A percentile compares a stretch with the other conserved stretches of the same genome.
Evolutionary conservation across 2,888 invertebrate genomes (phyloP).

Genomic region (Calephelis perditalis): DNA sequence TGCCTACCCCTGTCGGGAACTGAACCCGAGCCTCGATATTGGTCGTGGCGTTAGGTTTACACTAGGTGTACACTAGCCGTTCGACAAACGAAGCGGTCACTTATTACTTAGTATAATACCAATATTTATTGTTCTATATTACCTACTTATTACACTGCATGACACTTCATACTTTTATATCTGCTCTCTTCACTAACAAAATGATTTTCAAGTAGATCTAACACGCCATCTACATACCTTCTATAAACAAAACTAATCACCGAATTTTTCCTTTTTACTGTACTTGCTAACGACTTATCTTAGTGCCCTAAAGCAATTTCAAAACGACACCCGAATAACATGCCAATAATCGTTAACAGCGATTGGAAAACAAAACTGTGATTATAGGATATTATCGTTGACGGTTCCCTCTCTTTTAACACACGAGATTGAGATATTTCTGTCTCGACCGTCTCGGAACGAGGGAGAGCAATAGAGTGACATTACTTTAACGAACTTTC

Average conservation of each 20-base stretch:
- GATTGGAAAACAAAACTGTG: constrained; percentile 84
- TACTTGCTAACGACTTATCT: constrained; percentile 72
- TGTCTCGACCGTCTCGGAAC: constrained; percentile 52
- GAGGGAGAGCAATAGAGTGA: constrained; percentile 65
- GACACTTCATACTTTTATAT: too few relatives aligned
- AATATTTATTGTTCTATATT: too few relatives aligned
- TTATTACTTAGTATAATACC: too few relatives aligned
- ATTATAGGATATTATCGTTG: constrained; percentile 76
- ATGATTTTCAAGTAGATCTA: too few relatives aligned
- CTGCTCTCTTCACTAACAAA: too few relatives aligned
- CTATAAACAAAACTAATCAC: constrained; percentile 42
- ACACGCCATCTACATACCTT: too few relatives aligned
- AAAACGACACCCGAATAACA: constrained; percentile 78
- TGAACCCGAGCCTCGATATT: too few relatives aligned
- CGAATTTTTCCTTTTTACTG: constrained; percentile 56
- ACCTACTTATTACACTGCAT: too few relatives aligned
- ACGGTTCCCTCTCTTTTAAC: constrained; percentile 45
- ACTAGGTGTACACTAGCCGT: too few relatives aligned
- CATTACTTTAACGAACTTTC: constrained; percentile 77
- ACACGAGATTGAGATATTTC: constrained; percentile 35
- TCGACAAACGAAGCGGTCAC: too few relatives aligned
- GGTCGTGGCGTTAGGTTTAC: too few relatives aligned
- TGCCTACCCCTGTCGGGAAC: too few relatives aligned
- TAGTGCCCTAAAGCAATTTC: constrained; percentile 70
- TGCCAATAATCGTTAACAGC: constrained; percentile 82